Conservation (phyloP, 2,888 invertebrate species). For the Antitype chi region DNA sequence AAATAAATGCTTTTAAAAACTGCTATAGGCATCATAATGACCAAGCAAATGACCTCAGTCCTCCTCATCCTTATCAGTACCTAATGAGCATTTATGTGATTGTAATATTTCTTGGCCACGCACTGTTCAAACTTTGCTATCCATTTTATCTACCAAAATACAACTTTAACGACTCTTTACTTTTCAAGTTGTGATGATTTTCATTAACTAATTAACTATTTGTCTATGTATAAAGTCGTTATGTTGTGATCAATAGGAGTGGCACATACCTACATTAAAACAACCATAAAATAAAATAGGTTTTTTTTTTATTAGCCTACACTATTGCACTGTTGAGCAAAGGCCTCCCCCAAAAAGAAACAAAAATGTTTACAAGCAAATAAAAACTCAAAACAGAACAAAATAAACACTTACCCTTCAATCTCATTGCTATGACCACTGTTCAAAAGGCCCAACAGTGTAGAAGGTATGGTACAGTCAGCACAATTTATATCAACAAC, state of each 20-base stretch:
- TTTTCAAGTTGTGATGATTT: not conserved
- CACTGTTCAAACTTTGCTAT: not conserved
- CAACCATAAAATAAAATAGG: no score
- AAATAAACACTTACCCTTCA: constrained; percentile 76
- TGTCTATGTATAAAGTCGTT: not conserved
- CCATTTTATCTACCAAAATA: not conserved
- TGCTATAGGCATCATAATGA: not conserved
- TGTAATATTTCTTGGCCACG: not conserved
- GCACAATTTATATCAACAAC: constrained; percentile 93
- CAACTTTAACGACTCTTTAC: no score
- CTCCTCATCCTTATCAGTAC: no score
- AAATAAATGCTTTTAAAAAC: not conserved
- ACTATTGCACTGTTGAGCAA: no score
- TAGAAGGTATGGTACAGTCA: constrained; percentile 80
- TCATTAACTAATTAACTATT: not conserved
- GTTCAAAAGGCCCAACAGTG: constrained; percentile 86
- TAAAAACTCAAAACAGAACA: not conserved
- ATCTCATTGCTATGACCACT: constrained; percentile 79
- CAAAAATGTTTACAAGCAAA: not conserved
- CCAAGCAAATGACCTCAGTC: no score
- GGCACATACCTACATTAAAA: no score
- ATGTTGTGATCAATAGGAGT: not conserved
- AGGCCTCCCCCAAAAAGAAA: no score
- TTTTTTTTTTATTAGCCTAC: no score
- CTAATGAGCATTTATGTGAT: not conserved